Percentiles rank a stretch among this genome's conserved stretches.
These are phyloP conservation scores for Struthio camelus DNA, from an alignment of 2,113 vertebrate species.

Conservation along the genomic window DNA sequence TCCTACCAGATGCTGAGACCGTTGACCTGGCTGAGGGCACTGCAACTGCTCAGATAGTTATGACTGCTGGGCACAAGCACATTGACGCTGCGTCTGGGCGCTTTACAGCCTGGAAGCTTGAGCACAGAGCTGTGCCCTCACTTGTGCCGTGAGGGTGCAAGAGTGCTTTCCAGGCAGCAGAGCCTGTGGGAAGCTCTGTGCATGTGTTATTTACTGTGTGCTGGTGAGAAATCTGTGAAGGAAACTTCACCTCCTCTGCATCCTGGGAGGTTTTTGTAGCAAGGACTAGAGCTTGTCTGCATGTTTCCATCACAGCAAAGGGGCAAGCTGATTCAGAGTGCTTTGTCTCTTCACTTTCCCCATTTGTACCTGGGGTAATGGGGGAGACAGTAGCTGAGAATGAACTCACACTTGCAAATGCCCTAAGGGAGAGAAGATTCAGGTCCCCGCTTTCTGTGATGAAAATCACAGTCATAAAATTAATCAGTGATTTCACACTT, in stretches of 20 bases:
- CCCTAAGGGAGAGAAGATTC: background rate
- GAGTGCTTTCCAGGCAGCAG: background rate
- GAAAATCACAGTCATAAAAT: conserved; percentile 53
- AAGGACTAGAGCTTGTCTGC: background rate
- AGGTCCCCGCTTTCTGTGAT: conserved; percentile 17
- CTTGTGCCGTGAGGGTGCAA: background rate
- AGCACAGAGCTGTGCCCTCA: background rate
- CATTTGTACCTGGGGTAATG: background rate
- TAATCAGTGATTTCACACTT: conserved; percentile 52
- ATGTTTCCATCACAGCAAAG: background rate
- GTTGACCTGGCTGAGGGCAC: background rate
- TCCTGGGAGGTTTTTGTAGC: background rate
- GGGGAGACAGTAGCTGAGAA: background rate
- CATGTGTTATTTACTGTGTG: background rate
- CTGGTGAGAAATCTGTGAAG: background rate
- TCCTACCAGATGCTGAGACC: background rate
- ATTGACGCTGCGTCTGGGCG: background rate
- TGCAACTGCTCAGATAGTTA: background rate
- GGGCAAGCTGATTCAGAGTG: background rate
- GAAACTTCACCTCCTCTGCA: background rate
- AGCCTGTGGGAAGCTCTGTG: background rate
- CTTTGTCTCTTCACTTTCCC: background rate
- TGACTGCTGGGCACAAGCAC: background rate
- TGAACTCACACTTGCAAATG: background rate
- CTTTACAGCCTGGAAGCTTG: accelerated